Evolutionary conservation across 2,888 invertebrate genomes (phyloP).

Genomic region (Eupithecia inturbata): DNA sequence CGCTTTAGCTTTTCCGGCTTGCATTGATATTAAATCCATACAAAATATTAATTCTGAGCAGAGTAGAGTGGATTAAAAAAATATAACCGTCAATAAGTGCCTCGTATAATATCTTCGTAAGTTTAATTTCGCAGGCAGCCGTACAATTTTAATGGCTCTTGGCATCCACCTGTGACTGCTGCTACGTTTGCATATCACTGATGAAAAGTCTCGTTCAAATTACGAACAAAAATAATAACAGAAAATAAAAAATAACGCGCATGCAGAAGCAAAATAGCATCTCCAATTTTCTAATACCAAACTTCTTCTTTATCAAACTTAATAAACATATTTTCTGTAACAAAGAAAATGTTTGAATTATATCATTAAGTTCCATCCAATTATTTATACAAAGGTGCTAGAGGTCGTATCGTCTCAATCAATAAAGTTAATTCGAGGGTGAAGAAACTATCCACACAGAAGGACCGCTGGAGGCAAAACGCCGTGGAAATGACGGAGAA

Average conservation of each 20-base stretch:
- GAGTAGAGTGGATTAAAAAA: not conserved
- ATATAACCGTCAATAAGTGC: slow-evolving; percentile 9
- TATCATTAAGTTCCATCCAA: not conserved
- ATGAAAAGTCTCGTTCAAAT: slow-evolving; percentile 42
- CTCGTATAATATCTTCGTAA: slow-evolving; percentile 19
- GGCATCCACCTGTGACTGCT: slow-evolving; percentile 54
- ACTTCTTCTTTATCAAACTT: too few species aligned
- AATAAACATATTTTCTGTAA: too few species aligned
- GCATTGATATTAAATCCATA: not conserved
- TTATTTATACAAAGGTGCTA: slow-evolving; percentile 7
- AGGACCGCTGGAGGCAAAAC: slow-evolving; percentile 20
- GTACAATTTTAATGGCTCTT: slow-evolving; percentile 57
- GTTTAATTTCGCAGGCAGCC: slow-evolving; percentile 42
- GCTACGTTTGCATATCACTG: slow-evolving; percentile 59
- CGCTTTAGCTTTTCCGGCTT: not conserved
- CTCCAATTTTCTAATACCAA: not conserved
- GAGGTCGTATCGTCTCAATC: slow-evolving; percentile 18
- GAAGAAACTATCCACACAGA: slow-evolving; percentile 29
- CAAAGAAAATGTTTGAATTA: not conserved
- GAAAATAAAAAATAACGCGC: not conserved
- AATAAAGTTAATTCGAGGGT: slow-evolving; percentile 27
- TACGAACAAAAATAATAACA: not conserved
- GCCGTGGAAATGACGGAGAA: slow-evolving; percentile 52
- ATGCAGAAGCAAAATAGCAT: not conserved
- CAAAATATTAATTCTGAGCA: not conserved